phyloP scores from a whole-genome alignment of 1,140 invertebrate genomes.

The Popillia japonica region DNA sequence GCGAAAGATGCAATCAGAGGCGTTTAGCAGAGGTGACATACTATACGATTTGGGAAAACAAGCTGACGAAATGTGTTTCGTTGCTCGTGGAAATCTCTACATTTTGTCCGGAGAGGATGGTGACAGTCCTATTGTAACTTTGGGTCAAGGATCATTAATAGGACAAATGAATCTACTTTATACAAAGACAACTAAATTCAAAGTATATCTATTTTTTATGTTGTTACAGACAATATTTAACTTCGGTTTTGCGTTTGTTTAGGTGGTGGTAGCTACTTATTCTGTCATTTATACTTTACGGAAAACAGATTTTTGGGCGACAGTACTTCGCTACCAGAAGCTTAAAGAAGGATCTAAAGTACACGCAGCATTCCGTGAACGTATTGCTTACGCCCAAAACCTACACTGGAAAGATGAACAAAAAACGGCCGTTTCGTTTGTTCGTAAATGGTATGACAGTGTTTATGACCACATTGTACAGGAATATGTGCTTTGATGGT shows the following conservation, averaged over 20 bases:
- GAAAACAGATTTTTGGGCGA: not conserved
- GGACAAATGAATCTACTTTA: conserved; percentile 25
- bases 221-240: not conserved
- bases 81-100: conserved; percentile 3
- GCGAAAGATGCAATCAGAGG: not conserved
- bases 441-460: not conserved
- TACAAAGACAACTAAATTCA: not conserved
- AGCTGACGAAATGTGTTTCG: not conserved
- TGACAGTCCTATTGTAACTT: conserved; percentile 13
- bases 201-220: not conserved
- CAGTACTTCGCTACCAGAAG: not conserved
- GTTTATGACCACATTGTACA: no score
- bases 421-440: not conserved
- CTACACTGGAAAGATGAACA: not conserved
- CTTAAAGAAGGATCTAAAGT: not conserved
- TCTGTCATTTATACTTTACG: conserved; percentile 21
- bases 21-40: conserved; percentile 9
- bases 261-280: conserved; percentile 18
- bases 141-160: conserved; percentile 7
- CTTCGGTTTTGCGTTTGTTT: not conserved
- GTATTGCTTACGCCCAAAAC: not conserved
- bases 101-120: conserved; percentile 16
- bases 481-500: no score
- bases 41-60: not conserved
- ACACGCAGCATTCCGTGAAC: not conserved